Percentiles rank a stretch among this genome's conserved stretches.
Conservation (phyloP, 2,113 vertebrate species). For the Xenus cinereus region DNA sequence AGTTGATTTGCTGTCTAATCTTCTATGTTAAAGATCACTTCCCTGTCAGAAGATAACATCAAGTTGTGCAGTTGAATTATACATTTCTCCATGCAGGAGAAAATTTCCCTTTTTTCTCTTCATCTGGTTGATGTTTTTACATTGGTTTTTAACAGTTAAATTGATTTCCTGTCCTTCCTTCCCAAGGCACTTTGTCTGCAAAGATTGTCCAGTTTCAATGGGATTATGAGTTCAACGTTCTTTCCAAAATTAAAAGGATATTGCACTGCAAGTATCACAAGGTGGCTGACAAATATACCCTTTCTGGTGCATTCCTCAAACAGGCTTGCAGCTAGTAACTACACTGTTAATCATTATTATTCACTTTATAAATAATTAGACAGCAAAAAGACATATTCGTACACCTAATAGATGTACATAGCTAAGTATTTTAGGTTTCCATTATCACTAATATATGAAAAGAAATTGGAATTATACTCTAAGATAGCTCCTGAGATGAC, state of each 20-base stretch:
- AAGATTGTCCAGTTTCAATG: not conserved
- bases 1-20: conserved; percentile 26
- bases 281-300: not conserved
- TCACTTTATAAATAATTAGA: not conserved
- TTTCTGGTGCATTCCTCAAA: not conserved
- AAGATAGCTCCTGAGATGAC: not conserved
- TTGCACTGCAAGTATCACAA: not conserved
- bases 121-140: conserved; percentile 12
- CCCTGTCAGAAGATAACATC: conserved; percentile 13
- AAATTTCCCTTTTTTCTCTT: not conserved
- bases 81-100: not conserved
- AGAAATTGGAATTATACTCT: not conserved
- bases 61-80: conserved; percentile 9
- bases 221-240: not conserved
- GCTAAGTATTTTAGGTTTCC: not conserved
- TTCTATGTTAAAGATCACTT: conserved; percentile 29
- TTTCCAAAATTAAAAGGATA: not conserved
- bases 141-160: not conserved
- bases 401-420: not conserved
- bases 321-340: not conserved
- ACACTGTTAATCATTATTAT: not conserved
- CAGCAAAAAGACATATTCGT: not conserved
- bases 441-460: not conserved
- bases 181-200: not conserved
- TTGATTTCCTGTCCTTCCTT: conserved; percentile 20